A percentile compares a stretch with the other conserved stretches of the same genome.
Evolutionary conservation across 2,113 vertebrate species (phyloP).

Genomic region (Connochaetes taurinus): DNA sequence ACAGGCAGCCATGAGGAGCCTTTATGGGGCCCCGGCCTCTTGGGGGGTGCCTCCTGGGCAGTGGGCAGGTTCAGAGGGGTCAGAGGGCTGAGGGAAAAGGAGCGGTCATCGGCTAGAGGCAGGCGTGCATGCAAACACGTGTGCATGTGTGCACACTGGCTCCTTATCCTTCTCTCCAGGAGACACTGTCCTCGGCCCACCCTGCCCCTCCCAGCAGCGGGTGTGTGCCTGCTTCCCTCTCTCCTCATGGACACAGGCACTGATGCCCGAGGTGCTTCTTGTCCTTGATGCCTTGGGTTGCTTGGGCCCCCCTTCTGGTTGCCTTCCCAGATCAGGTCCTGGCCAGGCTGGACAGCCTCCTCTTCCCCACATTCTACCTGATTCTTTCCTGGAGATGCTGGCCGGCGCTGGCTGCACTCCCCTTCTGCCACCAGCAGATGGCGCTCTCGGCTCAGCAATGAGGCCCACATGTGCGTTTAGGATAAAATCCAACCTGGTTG

Average conservation of each 20-base stretch:
- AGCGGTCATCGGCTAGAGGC: background rate
- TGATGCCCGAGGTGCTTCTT: background rate
- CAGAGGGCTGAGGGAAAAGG: background rate
- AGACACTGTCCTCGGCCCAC: accelerated
- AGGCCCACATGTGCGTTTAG: accelerated
- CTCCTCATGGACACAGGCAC: background rate
- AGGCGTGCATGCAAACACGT: accelerated
- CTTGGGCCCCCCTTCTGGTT: background rate
- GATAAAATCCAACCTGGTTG: accelerated
- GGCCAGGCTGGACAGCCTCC: background rate
- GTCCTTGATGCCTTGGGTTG: background rate
- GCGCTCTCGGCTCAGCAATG: background rate
- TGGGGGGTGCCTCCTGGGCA: too few species aligned
- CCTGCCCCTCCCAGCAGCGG: background rate
- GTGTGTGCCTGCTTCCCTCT: accelerated
- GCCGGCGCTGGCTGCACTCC: background rate
- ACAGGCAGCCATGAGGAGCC: accelerated
- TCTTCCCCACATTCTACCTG: accelerated
- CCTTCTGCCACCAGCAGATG: constrained; percentile 48
- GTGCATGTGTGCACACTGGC: accelerated
- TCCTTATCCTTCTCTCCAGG: background rate
- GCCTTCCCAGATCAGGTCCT: background rate
- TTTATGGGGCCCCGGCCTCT: background rate
- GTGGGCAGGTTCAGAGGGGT: background rate
- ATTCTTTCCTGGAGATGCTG: accelerated